Percentiles rank a stretch among this genome's conserved stretches.
phyloP scores from a whole-genome alignment of 2,888 invertebrate species.

The Aporophyla nigra region DNA sequence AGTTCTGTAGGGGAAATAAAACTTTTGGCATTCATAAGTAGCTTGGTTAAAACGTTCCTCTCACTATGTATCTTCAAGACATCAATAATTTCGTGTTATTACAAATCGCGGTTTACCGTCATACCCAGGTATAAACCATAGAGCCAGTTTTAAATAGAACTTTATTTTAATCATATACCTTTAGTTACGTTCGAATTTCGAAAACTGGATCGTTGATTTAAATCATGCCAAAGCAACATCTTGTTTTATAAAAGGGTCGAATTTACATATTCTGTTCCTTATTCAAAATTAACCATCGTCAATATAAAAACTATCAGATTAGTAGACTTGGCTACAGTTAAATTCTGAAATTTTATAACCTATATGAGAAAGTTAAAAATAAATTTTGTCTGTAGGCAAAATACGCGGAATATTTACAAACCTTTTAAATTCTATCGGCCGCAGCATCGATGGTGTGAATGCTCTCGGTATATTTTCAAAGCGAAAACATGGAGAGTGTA shows the following conservation, averaged over 20 bases:
- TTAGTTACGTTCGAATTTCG: too few species aligned
- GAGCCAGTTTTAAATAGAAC: too few species aligned
- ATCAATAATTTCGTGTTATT: too few species aligned
- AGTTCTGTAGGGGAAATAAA: neutral
- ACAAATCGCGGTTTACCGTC: too few species aligned
- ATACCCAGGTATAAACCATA: too few species aligned
- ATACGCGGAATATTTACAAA: slow-evolving; percentile 15
- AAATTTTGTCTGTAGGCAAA: slow-evolving; percentile 1
- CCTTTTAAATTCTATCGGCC: slow-evolving; percentile 35
- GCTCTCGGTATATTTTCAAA: slow-evolving; percentile 31
- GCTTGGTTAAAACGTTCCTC: neutral
- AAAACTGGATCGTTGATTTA: too few species aligned
- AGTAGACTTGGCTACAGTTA: neutral
- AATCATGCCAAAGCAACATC: too few species aligned
- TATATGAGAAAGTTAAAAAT: neutral
- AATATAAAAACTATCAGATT: neutral
- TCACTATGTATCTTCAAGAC: neutral
- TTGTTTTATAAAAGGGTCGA: too few species aligned
- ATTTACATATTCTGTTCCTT: neutral
- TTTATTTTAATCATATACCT: too few species aligned
- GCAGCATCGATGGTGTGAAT: slow-evolving; percentile 28
- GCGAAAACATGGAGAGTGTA: slow-evolving; percentile 14
- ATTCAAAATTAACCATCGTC: neutral
- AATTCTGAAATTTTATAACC: neutral
- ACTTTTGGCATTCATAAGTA: neutral